Conservation (phyloP, 2,113 vertebrate species). For the Platysternon megacephalum region DNA sequence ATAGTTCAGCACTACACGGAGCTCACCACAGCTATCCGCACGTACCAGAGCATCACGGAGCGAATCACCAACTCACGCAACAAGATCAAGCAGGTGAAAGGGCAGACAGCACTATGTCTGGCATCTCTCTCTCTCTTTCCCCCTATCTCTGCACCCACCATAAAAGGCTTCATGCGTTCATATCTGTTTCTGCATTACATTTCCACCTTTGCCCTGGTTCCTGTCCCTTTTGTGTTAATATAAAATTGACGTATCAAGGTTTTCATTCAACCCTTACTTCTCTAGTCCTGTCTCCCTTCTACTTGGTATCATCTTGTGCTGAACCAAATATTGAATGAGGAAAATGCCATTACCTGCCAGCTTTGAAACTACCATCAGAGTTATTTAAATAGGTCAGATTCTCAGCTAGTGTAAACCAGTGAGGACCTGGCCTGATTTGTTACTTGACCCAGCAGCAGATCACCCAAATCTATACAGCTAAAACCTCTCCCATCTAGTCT, state of each 20-base stretch:
- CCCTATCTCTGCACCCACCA: too few relatives aligned
- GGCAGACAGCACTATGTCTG: not conserved
- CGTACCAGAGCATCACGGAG: slow-evolving; percentile 98
- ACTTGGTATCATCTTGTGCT: fast-evolving
- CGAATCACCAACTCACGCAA: slow-evolving; percentile 97
- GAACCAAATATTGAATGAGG: not conserved
- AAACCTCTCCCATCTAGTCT: slow-evolving; percentile 8
- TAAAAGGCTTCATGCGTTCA: not conserved
- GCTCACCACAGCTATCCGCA: slow-evolving; percentile 95
- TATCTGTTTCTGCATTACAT: not conserved
- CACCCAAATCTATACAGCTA: not conserved
- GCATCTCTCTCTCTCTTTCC: not conserved
- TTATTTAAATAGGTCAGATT: not conserved
- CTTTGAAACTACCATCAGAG: not conserved
- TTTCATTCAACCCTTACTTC: not conserved
- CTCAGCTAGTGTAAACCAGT: not conserved
- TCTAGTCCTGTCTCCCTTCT: not conserved
- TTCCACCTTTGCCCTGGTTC: fast-evolving
- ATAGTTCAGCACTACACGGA: slow-evolving; percentile 97
- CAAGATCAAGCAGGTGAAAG: slow-evolving; percentile 93
- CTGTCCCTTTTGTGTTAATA: not conserved
- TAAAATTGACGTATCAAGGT: fast-evolving
- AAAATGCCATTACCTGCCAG: not conserved
- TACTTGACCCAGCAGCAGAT: fast-evolving
- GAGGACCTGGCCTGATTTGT: not conserved